These are phyloP conservation scores for Gymnogyps californianus DNA, from an alignment of 2,113 vertebrate species.

Conservation along the genomic window DNA sequence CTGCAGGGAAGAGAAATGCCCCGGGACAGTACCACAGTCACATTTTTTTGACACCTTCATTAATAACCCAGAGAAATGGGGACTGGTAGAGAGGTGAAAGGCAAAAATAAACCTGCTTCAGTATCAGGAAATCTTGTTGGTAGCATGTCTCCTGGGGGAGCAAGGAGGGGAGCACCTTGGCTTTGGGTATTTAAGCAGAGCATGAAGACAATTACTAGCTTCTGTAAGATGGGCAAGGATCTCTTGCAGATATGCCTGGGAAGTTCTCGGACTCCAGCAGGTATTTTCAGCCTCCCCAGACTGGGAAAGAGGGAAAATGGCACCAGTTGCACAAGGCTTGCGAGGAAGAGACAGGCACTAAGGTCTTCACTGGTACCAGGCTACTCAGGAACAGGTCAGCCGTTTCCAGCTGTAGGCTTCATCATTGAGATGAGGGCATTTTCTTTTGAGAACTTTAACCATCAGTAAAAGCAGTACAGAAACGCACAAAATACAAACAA, in stretches of 20 bases:
- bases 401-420: not conserved
- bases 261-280: not conserved
- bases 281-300: not conserved
- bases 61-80: not conserved
- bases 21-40: rapidly evolving
- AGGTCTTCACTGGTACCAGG: not conserved
- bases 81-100: not conserved
- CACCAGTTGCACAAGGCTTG: not conserved
- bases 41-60: not conserved
- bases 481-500: not conserved
- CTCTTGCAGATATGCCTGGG: not conserved
- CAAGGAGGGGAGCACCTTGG: not conserved
- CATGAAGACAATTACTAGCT: not conserved
- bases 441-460: not conserved
- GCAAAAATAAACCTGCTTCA: not conserved
- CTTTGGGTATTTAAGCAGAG: not conserved
- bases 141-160: not conserved
- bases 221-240: not conserved
- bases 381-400: not conserved
- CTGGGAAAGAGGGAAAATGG: not conserved
- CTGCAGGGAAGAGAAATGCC: not conserved
- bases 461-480: not conserved
- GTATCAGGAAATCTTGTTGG: not conserved
- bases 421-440: rapidly evolving
- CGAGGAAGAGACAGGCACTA: not conserved